A percentile compares a stretch with the other conserved stretches of the same genome.
Evolutionary conservation across 2,888 invertebrate species (phyloP).

Genomic region (Ceramica pisi): DNA sequence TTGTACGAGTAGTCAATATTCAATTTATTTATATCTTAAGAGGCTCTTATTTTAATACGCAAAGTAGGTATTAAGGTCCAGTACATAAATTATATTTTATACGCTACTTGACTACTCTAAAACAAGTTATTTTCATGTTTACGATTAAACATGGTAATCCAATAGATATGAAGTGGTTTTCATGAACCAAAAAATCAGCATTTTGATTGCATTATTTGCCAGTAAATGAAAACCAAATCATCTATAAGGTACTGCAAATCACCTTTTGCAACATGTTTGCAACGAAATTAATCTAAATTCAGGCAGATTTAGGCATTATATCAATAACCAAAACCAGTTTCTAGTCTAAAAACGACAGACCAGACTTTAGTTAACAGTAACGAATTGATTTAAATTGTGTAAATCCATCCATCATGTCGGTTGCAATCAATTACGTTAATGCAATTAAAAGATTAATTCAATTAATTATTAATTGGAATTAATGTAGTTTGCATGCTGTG

Average conservation of each 20-base stretch:
- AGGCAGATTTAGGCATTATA: constrained; percentile 30
- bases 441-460: constrained; percentile 15
- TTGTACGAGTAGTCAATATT: not conserved
- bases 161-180: no score
- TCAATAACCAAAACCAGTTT: constrained; percentile 22
- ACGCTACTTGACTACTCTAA: not conserved
- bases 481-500: constrained; percentile 41
- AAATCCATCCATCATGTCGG: constrained; percentile 47
- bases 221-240: constrained; percentile 10
- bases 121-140: not conserved
- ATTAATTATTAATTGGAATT: constrained; percentile 43
- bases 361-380: constrained; percentile 40
- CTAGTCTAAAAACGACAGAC: constrained; percentile 34
- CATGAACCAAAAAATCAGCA: not conserved
- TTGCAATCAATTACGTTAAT: constrained; percentile 47
- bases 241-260: constrained; percentile 16
- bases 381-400: constrained; percentile 55
- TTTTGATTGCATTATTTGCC: no score
- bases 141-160: not conserved
- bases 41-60: not conserved
- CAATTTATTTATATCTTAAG: not conserved
- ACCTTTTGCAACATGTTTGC: constrained; percentile 19
- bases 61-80: not conserved
- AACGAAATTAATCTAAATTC: not conserved
- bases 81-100: not conserved